Evolutionary conservation across 2,888 invertebrate genomes (phyloP).

Genomic region (Sinodicranocentrus sp.): DNA sequence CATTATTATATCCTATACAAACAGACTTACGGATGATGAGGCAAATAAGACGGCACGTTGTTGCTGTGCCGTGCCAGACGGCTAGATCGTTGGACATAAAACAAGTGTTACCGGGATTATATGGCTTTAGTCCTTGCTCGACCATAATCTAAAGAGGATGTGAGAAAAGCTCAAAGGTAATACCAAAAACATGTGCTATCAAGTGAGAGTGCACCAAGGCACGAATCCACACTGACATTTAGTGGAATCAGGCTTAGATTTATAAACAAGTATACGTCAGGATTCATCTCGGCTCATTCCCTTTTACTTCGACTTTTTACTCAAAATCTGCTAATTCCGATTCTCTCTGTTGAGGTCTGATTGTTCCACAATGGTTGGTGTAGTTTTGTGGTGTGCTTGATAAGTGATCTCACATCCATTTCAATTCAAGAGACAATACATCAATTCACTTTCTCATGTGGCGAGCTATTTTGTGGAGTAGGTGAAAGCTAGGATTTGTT

Average conservation of each 20-base stretch:
- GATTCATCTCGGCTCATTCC: slow-evolving; percentile 52
- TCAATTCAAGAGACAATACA: background rate
- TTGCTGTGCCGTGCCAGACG: slow-evolving; percentile 37
- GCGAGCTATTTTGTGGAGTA: too few relatives aligned
- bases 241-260: slow-evolving; percentile 47
- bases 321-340: slow-evolving; percentile 26
- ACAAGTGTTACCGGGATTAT: slow-evolving; percentile 67
- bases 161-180: slow-evolving; percentile 66
- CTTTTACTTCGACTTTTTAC: slow-evolving; percentile 23
- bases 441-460: too few relatives aligned
- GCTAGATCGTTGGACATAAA: slow-evolving; percentile 63
- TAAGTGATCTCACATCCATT: background rate
- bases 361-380: background rate
- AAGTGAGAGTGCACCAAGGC: slow-evolving; percentile 34
- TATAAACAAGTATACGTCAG: slow-evolving; percentile 52
- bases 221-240: slow-evolving; percentile 47
- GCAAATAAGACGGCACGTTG: background rate
- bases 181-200: slow-evolving; percentile 59
- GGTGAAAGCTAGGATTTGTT: background rate
- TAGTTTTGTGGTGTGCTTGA: background rate
- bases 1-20: slow-evolving; percentile 11
- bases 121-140: slow-evolving; percentile 64
- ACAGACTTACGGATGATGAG: slow-evolving; percentile 55
- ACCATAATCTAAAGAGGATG: slow-evolving; percentile 68
- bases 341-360: too few relatives aligned